phyloP scores from a whole-genome alignment of 2,113 vertebrate genomes.

The Scopus umbretta region DNA sequence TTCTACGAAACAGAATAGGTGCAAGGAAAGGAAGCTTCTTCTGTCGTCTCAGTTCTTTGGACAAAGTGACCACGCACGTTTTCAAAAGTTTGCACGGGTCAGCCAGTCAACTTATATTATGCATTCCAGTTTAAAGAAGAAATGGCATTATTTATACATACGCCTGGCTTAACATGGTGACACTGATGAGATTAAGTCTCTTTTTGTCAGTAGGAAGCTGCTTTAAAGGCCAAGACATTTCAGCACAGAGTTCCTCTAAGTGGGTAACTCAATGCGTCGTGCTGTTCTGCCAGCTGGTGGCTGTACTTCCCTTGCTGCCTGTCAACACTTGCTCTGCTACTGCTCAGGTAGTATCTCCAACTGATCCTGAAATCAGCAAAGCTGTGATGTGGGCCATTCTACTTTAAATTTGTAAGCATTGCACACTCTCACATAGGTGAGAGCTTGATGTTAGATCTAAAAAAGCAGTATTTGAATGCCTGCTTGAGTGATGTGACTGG shows the following conservation, averaged over 20 bases:
- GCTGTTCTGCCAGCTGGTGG: not conserved
- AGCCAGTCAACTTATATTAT: not conserved
- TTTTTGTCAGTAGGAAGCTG: not conserved
- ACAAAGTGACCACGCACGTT: not conserved
- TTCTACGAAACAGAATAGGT: not conserved
- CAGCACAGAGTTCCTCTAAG: not conserved
- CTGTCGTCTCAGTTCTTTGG: not conserved
- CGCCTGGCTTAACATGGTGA: not conserved
- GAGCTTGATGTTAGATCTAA: not conserved
- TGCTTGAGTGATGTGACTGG: not conserved
- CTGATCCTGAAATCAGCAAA: not conserved
- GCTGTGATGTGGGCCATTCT: not conserved
- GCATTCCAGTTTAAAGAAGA: not conserved
- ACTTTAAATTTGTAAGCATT: not conserved
- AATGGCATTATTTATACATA: not conserved
- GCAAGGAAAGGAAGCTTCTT: not conserved
- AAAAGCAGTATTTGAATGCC: not conserved
- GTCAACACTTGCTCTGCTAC: not conserved
- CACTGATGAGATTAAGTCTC: not conserved
- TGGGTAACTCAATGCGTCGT: accelerated
- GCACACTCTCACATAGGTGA: accelerated
- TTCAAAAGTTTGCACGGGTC: not conserved
- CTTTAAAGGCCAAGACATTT: not conserved
- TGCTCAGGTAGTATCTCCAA: not conserved
- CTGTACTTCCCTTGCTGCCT: not conserved